A percentile compares a stretch with the other conserved stretches of the same genome.
Conservation (phyloP, 2,113 vertebrate species). For the Planiliza haematocheilus region DNA sequence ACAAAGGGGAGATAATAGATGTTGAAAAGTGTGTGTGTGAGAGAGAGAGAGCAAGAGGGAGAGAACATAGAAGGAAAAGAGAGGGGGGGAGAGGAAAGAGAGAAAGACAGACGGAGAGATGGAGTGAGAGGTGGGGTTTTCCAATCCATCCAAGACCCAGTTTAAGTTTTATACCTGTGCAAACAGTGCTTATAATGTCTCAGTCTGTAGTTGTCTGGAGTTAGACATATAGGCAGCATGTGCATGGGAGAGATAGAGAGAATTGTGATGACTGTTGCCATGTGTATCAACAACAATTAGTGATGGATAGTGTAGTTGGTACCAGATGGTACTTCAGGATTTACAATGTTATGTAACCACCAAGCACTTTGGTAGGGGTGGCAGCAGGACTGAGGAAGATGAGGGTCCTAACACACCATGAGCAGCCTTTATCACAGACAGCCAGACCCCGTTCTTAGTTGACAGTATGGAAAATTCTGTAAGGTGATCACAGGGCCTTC, state of each 20-base stretch:
- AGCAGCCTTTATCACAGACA: slow-evolving; percentile 48
- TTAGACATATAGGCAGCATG: background rate
- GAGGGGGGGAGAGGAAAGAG: too few species aligned
- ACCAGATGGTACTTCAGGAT: slow-evolving; percentile 67
- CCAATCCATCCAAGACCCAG: background rate
- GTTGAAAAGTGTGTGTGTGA: slow-evolving; percentile 30
- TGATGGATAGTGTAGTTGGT: slow-evolving; percentile 51
- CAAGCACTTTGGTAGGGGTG: background rate
- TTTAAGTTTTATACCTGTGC: background rate
- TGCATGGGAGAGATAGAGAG: background rate
- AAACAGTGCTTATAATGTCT: background rate
- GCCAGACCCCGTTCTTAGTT: slow-evolving; percentile 24
- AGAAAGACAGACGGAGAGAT: background rate
- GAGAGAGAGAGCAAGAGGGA: too few species aligned
- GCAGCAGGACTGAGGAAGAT: slow-evolving; percentile 18
- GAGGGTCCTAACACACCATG: slow-evolving; percentile 40
- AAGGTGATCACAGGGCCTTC: background rate
- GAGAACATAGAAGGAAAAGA: too few species aligned
- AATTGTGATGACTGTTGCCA: slow-evolving; percentile 32
- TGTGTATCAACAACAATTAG: slow-evolving; percentile 62
- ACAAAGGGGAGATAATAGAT: slow-evolving; percentile 60
- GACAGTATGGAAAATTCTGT: slow-evolving; percentile 8
- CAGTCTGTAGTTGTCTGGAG: background rate
- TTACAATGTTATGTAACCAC: slow-evolving; percentile 60
- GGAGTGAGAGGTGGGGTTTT: background rate